Evolutionary conservation across 2,888 invertebrate species (phyloP).

Genomic region (Heliconius erato): DNA sequence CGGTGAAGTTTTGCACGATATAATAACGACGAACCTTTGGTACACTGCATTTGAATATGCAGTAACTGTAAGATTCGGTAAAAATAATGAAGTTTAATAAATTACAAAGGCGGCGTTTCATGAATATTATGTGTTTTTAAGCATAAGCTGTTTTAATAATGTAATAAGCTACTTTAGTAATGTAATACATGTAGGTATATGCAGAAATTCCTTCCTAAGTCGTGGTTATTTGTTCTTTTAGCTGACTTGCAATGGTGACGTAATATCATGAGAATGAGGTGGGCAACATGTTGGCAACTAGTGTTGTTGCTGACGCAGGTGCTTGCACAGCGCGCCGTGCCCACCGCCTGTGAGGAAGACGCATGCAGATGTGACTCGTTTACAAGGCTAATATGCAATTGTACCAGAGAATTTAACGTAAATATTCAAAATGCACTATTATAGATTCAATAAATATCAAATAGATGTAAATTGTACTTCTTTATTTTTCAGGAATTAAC

Average conservation of each 20-base stretch:
- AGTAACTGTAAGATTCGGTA: too few relatives aligned
- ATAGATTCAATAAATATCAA: background rate
- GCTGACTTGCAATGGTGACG: slow-evolving; percentile 71
- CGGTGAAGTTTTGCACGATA: background rate
- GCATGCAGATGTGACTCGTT: slow-evolving; percentile 86
- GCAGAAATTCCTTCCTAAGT: too few relatives aligned
- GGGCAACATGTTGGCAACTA: slow-evolving; percentile 73
- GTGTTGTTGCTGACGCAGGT: slow-evolving; percentile 65
- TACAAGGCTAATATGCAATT: slow-evolving; percentile 85
- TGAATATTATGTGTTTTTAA: too few relatives aligned
- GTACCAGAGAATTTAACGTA: slow-evolving; percentile 81
- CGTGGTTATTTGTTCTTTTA: background rate
- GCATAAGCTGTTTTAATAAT: too few relatives aligned
- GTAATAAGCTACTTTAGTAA: too few relatives aligned
- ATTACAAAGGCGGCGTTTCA: too few relatives aligned
- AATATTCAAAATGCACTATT: slow-evolving; percentile 34
- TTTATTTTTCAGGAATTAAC: slow-evolving; percentile 83
- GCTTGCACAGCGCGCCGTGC: slow-evolving; percentile 66
- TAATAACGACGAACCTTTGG: background rate
- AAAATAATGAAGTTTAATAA: too few relatives aligned
- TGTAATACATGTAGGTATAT: too few relatives aligned
- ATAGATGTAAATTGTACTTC: background rate
- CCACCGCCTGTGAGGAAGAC: slow-evolving; percentile 83
- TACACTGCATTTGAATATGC: too few relatives aligned
- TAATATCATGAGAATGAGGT: slow-evolving; percentile 72